Base-by-base conservation (phyloP, 2,888 invertebrate genomes). In the Norana najaformis region DNA sequence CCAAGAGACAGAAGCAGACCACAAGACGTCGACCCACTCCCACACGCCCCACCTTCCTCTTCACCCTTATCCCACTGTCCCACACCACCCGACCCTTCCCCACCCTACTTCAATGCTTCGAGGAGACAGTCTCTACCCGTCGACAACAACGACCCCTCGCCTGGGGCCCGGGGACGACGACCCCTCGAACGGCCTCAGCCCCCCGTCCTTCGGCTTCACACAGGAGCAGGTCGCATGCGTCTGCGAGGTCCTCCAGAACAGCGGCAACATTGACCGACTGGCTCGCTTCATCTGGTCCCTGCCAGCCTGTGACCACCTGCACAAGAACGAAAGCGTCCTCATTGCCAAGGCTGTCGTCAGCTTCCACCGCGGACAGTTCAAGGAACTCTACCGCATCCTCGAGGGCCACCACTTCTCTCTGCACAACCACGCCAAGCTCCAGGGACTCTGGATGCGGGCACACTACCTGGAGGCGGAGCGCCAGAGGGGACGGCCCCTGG, bases 161-260 rank as follows among this genome's bases (percentile, higher is more conserved):
- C 88, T 88, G 23, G 37, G 36, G 35, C n/a, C 69, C 23, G 88
- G 88, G 88, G 37, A n/a, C 88, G n/a, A 39, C 37, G 88, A 88
- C 88, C n/a, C 88, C 88, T 38, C n/a, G 13, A 38, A 36, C 88
- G 34, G n/a, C 8, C 41, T 88, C 89, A 34, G 20, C 35, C 90
- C 93, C 93, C 90, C 90, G 20, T 89, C 90, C 20, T 91, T 91
- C 89, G 91, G 91, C n/a, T 99, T 99, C 96, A 98, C 98, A 93
- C 98, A 98, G 96, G 98, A 99, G 96, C 99, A 99, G 95, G 99
- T 99, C 94, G 98, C 99, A 92, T 99, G 99, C 95, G 99, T 99
- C 90, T 99, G 99, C 96, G 99, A 99, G 96, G 98, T 98, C 95
- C 96, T 99, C 83, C 97, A 98, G 94, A 98, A 99, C 95, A 96